Percentiles rank a stretch among this genome's conserved stretches.
phyloP scores from a whole-genome alignment of 2,113 vertebrate species.

The Pungitius pungitius region DNA sequence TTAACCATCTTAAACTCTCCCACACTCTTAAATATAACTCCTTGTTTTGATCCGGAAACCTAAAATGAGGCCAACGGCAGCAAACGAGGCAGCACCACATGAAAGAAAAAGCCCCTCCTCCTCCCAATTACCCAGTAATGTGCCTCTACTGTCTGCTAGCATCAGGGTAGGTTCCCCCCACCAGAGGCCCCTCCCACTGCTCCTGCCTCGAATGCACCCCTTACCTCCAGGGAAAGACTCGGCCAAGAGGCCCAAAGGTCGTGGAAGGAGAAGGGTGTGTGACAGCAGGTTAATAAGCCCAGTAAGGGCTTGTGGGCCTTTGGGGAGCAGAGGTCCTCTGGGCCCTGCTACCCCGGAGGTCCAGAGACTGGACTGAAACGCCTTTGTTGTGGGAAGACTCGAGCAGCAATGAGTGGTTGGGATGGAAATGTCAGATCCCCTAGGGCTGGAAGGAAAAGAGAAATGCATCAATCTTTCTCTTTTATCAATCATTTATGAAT shows the following conservation, averaged over 20 bases:
- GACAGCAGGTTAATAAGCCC: constrained; percentile 70
- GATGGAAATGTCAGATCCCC: constrained; percentile 76
- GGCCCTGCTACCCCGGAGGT: constrained; percentile 43
- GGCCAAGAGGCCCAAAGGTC: constrained; percentile 36
- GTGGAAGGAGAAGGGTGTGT: constrained; percentile 28
- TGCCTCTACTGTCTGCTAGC: constrained; percentile 40
- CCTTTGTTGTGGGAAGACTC: constrained; percentile 70
- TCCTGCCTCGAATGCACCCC: constrained; percentile 23
- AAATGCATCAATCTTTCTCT: constrained; percentile 67
- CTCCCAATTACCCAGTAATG: constrained; percentile 21
- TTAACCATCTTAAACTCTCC: not conserved
- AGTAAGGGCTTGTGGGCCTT: constrained; percentile 49
- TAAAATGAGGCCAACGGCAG: constrained; percentile 44
- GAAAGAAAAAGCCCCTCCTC: constrained; percentile 47
- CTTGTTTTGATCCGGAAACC: constrained; percentile 49
- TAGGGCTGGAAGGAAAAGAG: constrained; percentile 44
- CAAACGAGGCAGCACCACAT: constrained; percentile 52
- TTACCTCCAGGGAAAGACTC: constrained; percentile 35
- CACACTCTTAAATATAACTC: constrained; percentile 12
- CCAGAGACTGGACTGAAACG: constrained; percentile 61
- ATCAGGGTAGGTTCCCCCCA: constrained; percentile 18
- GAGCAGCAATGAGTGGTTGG: constrained; percentile 58
- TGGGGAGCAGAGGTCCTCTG: constrained; percentile 49
- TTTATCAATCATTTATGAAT: constrained; percentile 65
- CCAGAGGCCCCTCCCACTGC: constrained; percentile 38